phyloP scores from a whole-genome alignment of 2,888 invertebrate species.

The Eilema griseolum region DNA sequence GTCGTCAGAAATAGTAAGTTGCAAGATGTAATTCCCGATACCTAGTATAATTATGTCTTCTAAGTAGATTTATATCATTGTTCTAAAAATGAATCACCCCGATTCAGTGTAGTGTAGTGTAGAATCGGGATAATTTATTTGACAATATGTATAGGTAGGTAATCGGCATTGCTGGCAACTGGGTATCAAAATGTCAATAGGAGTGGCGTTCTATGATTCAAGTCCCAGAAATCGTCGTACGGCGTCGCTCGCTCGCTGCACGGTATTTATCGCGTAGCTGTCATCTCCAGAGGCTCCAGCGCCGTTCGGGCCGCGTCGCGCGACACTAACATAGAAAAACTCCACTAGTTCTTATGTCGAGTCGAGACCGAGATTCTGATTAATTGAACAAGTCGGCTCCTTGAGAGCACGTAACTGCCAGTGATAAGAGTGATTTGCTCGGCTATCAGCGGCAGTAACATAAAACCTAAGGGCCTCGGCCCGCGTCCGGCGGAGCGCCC shows the following conservation, averaged over 20 bases:
- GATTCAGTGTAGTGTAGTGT: neutral
- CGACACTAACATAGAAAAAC: neutral
- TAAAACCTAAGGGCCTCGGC: constrained; percentile 35
- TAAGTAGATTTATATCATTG: constrained; percentile 20
- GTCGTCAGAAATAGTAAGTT: no score
- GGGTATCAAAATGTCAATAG: neutral
- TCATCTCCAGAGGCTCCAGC: constrained; percentile 11
- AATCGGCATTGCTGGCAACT: neutral
- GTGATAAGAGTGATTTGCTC: constrained; percentile 42
- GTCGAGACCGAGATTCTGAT: constrained; percentile 17
- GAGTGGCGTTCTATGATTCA: neutral
- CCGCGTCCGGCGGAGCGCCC: constrained; percentile 30
- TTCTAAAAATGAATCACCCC: no score
- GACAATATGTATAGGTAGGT: neutral
- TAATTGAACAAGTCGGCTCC: constrained; percentile 27
- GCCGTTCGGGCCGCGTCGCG: neutral
- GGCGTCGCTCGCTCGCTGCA: neutral
- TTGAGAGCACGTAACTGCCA: constrained; percentile 29
- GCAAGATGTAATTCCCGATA: no score
- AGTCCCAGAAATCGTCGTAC: neutral
- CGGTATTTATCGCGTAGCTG: neutral
- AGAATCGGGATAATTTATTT: neutral
- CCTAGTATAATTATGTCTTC: constrained; percentile 10
- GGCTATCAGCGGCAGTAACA: constrained; percentile 36
- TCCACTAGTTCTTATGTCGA: constrained; percentile 16